phyloP scores from a whole-genome alignment of 2,113 vertebrate species.

The Gobius niger region DNA sequence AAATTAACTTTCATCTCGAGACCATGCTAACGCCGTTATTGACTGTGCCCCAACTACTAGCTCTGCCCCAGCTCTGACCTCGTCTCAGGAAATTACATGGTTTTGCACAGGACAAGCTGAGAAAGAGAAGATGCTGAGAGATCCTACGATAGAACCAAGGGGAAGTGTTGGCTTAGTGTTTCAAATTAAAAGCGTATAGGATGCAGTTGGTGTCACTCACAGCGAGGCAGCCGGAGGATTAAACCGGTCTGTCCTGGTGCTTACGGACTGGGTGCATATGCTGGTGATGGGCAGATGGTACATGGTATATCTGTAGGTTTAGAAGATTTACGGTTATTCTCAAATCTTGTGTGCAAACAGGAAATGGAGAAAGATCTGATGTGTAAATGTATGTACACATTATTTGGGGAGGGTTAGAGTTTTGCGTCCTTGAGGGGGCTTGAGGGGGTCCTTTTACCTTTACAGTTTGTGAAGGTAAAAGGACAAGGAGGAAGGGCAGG shows the following conservation, averaged over 20 bases:
- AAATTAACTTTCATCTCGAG: neutral
- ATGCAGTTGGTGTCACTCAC: neutral
- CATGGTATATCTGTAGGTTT: constrained; percentile 8
- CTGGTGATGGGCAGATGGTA: constrained; percentile 1
- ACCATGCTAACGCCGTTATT: constrained; percentile 22
- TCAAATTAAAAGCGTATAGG: constrained; percentile 13
- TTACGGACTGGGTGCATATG: neutral
- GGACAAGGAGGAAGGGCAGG: too few relatives aligned
- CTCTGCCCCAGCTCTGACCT: constrained; percentile 40
- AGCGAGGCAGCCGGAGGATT: neutral
- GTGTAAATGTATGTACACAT: too few relatives aligned
- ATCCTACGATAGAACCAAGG: constrained; percentile 5
- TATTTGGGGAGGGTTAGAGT: too few relatives aligned
- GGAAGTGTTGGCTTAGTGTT: constrained; percentile 7
- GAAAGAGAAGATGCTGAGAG: constrained; percentile 6
- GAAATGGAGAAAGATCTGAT: too few relatives aligned
- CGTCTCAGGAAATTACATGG: constrained; percentile 57
- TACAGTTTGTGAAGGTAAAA: too few relatives aligned
- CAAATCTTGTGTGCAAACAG: too few relatives aligned
- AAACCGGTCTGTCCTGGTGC: neutral
- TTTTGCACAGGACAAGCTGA: constrained; percentile 27
- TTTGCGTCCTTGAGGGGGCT: too few relatives aligned
- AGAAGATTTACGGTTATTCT: neutral
- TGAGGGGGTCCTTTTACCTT: too few relatives aligned
- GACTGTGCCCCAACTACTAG: constrained; percentile 20